Base-by-base conservation (phyloP, 2,797 vertebrate species). In the Siniperca scherzeri region DNA sequence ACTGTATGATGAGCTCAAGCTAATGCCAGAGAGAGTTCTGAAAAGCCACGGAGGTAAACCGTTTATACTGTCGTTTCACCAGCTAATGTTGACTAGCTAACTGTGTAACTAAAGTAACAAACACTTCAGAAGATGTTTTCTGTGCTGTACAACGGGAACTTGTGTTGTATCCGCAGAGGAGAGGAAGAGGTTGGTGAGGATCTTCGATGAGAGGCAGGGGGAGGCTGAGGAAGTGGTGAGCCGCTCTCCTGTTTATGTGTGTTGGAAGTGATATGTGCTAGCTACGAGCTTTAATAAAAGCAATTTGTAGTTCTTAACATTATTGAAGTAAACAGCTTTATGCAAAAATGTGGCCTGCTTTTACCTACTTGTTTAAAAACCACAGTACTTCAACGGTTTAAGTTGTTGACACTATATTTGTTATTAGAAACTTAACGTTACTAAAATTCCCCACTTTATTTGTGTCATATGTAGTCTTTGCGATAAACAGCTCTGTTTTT, bases 221-320 rank as follows among this genome's bases (percentile, higher is more conserved):
- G 98, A 99, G 90, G 97, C 97, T 81, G 97, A 97, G 73, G 98
- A 99, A 96, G 95, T 98, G 93, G 98, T 99, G 92, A 97, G 93
- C 11, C 11, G 33, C 44, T 60, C 14, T 25, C 2, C 22, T 70
- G 25, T 44, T 21, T 6, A 7, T 59, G 7, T 57, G 22, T 46
- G 72, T 13, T n/a, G 22, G n/a, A 44, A 9, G 17, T 48, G 4
- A 57, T 16, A 12, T 14, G 19, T 27, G 30, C 19, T 1, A 56
- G 0, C 38, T 36, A 2, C 7, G 5, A 44, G n/a, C 70, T 48
- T 48, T 2, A n/a, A 59, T 1, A 21, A 36, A 7, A 61, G 30
- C 11, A 30, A 3, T 50, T 27, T 6, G 21, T 36, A 9, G 12
- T 30, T 7, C 52, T 14, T 30, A 12, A 4, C 16, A 53, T 62